Percentiles rank a stretch among this genome's conserved stretches.
These are phyloP conservation scores for Cataglyphis albicans DNA, from an alignment of 2,888 invertebrate species.

Conservation along the genomic window DNA sequence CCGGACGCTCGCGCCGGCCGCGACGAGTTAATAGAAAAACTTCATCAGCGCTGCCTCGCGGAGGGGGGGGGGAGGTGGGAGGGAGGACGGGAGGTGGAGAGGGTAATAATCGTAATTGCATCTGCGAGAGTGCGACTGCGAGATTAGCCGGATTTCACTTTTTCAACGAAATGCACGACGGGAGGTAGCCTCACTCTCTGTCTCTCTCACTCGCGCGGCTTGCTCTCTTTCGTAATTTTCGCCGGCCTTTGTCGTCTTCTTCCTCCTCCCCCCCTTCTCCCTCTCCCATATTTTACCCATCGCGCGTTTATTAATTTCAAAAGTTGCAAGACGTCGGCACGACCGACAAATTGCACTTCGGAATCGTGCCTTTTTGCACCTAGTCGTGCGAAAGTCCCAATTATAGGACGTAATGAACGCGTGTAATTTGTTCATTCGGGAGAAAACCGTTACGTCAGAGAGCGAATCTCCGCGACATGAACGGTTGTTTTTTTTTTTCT, in stretches of 20 bases:
- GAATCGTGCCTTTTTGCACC: slow-evolving; percentile 20
- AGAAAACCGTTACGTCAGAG: slow-evolving; percentile 33
- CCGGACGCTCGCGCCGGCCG: slow-evolving; percentile 27
- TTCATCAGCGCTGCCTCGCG: slow-evolving; percentile 58
- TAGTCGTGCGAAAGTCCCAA: slow-evolving; percentile 55
- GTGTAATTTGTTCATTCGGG: slow-evolving; percentile 45
- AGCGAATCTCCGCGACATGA: slow-evolving; percentile 8
- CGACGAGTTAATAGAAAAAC: slow-evolving; percentile 66
- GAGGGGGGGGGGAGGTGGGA: background rate
- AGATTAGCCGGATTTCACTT: slow-evolving; percentile 71
- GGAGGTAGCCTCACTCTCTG: slow-evolving; percentile 6
- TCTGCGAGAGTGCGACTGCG: slow-evolving; percentile 55
- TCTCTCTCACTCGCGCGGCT: background rate
- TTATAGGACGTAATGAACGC: slow-evolving; percentile 65
- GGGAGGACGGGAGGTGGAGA: no score
- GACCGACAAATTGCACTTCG: slow-evolving; percentile 43
- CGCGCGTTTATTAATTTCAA: slow-evolving; percentile 52
- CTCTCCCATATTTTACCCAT: slow-evolving; percentile 14
- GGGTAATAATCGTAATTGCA: slow-evolving; percentile 70
- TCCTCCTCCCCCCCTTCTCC: background rate
- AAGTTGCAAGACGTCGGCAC: slow-evolving; percentile 10
- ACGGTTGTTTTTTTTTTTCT: background rate
- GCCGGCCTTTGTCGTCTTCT: slow-evolving; percentile 33
- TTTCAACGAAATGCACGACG: slow-evolving; percentile 53
- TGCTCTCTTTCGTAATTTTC: slow-evolving; percentile 40